A percentile compares a stretch with the other conserved stretches of the same genome.
phyloP scores from a whole-genome alignment of 1,140 invertebrate genomes.

The Dufourea novaeangliae region DNA sequence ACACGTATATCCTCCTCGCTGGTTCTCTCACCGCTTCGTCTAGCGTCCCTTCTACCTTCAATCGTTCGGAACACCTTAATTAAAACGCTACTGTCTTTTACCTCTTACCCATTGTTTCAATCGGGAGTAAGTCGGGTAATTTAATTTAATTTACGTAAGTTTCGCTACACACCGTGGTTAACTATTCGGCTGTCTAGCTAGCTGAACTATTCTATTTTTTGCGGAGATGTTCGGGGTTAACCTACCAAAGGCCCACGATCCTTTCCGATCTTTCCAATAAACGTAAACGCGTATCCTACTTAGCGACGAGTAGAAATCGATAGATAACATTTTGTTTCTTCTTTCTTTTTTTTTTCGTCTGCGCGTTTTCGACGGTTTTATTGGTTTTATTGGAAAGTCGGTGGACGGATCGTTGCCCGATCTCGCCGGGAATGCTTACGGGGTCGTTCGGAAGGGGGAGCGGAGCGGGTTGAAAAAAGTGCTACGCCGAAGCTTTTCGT shows the following conservation, averaged over 20 bases:
- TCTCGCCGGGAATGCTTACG: slow-evolving; percentile 31
- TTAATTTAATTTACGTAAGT: slow-evolving; percentile 45
- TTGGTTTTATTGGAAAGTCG: slow-evolving; percentile 26
- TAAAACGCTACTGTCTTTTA: slow-evolving; percentile 61
- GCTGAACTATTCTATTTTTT: slow-evolving; percentile 57
- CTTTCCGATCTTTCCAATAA: slow-evolving; percentile 41
- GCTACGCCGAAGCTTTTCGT: slow-evolving; percentile 47
- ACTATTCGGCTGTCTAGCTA: slow-evolving; percentile 65
- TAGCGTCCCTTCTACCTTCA: slow-evolving; percentile 47
- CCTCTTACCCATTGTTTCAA: slow-evolving; percentile 49
- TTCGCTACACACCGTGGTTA: slow-evolving; percentile 55
- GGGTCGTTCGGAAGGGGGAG: no score
- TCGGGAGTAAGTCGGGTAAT: slow-evolving; percentile 37
- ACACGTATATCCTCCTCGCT: slow-evolving; percentile 35
- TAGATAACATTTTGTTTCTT: background rate
- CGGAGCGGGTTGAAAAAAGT: no score
- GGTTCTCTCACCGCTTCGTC: slow-evolving; percentile 35
- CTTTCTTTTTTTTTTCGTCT: slow-evolving; percentile 10
- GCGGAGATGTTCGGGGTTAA: slow-evolving; percentile 28
- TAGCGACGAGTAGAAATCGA: no score
- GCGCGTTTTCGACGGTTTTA: background rate
- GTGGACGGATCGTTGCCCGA: slow-evolving; percentile 42
- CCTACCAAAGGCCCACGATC: slow-evolving; percentile 45
- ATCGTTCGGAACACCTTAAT: slow-evolving; percentile 48
- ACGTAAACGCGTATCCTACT: background rate